phyloP scores from a whole-genome alignment of 2,797 vertebrate species.

The Pantherophis vulpinus region DNA sequence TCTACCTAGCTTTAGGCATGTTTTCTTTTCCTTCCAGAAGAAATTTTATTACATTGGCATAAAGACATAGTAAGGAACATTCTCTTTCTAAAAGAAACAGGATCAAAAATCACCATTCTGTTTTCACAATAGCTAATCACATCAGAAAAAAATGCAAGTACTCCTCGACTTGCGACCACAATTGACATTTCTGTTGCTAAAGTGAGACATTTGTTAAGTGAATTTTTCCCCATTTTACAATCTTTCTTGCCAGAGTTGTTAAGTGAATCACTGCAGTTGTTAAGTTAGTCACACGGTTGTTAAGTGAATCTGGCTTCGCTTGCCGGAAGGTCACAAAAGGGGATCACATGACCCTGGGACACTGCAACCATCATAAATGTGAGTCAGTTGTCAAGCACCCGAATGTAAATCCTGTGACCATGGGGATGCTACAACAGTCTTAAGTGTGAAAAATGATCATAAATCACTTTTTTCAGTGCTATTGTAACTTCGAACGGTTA shows the following conservation, averaged over 20 bases:
- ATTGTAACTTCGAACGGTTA: background rate
- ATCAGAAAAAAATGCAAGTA: background rate
- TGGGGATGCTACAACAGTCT: too few relatives aligned
- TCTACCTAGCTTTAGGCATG: background rate
- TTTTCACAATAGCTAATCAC: background rate
- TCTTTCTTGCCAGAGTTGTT: background rate
- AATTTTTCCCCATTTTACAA: background rate
- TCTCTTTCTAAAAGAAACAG: background rate
- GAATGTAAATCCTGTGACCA: too few relatives aligned
- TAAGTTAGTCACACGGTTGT: background rate
- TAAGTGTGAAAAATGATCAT: background rate
- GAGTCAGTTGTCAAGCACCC: too few relatives aligned
- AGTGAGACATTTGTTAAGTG: background rate
- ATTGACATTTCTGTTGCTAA: background rate
- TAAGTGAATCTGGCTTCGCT: background rate
- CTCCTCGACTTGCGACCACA: accelerated
- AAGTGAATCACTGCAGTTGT: background rate
- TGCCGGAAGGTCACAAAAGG: background rate
- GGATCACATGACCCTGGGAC: background rate
- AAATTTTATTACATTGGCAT: background rate
- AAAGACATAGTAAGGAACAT: background rate
- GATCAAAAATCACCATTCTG: background rate
- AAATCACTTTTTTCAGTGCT: background rate
- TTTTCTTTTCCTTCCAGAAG: background rate
- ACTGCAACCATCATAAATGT: background rate